Percentiles rank a stretch among this genome's conserved stretches.
Conservation (phyloP, 2,113 vertebrate species). For the Indicator maculatus region DNA sequence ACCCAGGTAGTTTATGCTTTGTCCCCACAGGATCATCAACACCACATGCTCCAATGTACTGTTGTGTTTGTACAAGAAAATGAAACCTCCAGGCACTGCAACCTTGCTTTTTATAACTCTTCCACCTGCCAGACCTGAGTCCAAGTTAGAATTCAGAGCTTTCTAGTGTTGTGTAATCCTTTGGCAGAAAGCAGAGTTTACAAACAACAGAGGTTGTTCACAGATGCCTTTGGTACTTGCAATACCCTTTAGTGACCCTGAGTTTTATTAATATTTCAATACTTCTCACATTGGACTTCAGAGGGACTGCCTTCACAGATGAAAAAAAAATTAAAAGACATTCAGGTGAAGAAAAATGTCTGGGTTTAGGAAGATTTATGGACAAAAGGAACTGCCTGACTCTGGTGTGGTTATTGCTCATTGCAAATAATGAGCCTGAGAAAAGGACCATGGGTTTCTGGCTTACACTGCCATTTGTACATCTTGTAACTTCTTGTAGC, state of each 20-base stretch:
- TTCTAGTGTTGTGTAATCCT: not conserved
- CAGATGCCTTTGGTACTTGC: not conserved
- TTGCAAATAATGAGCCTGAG: not conserved
- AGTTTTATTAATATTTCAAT: not conserved
- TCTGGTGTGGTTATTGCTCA: not conserved
- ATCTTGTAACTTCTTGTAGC: not conserved
- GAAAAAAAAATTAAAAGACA: not conserved
- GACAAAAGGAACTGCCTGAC: not conserved
- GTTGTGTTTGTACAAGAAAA: conserved; percentile 61
- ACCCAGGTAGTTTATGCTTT: conserved; percentile 53
- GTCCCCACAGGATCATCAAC: conserved; percentile 58
- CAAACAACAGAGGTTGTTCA: not conserved
- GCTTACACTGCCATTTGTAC: not conserved
- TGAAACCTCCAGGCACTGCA: conserved; percentile 27
- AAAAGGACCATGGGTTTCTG: not conserved
- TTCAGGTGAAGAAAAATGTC: not conserved
- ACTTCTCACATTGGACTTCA: not conserved
- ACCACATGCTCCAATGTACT: conserved; percentile 57
- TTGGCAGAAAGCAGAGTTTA: not conserved
- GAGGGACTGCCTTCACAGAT: not conserved
- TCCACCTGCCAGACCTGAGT: conserved; percentile 54
- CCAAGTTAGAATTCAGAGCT: not conserved
- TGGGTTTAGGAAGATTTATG: not conserved
- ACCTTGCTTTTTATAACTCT: conserved; percentile 58
- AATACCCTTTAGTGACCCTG: not conserved